Percentiles rank a stretch among this genome's conserved stretches.
These are phyloP conservation scores for Sanderia malayensis DNA, from an alignment of 30 jellyfish, hydroid and myxozoan species.

Conservation along the genomic window DNA sequence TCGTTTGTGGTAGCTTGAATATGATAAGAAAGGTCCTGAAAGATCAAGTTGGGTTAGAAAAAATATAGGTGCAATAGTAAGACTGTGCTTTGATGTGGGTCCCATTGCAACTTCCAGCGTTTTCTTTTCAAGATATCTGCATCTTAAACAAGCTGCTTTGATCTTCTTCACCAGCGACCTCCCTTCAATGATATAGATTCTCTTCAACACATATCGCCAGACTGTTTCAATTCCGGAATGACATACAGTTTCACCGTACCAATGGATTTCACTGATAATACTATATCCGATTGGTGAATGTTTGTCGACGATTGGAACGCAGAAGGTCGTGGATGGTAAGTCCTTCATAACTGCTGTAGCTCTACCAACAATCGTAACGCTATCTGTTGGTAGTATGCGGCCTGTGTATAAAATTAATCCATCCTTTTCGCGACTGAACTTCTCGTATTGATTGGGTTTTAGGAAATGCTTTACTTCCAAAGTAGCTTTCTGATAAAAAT, in stretches of 20 bases:
- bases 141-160: neutral
- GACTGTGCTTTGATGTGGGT: neutral
- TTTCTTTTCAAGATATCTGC: neutral
- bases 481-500: conserved; percentile 9
- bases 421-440: neutral
- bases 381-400: neutral
- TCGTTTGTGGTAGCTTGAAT: conserved; percentile 4
- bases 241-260: neutral
- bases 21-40: conserved; percentile 31
- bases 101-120: conserved; percentile 23
- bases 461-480: neutral
- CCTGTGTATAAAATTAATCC: conserved; percentile 8
- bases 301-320: conserved; percentile 8
- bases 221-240: neutral
- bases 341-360: conserved; percentile 13
- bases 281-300: neutral
- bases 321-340: neutral
- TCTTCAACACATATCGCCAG: conserved; percentile 14
- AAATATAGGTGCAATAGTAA: neutral
- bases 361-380: neutral
- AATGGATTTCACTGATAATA: neutral
- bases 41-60: neutral
- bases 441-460: conserved; percentile 5
- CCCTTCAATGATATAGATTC: conserved; percentile 8
- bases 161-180: neutral